Evolutionary conservation across 2,888 invertebrate species (phyloP), one percentile per base, ranked within the genome.

Genomic region (Drosophila algonquin): DNA sequence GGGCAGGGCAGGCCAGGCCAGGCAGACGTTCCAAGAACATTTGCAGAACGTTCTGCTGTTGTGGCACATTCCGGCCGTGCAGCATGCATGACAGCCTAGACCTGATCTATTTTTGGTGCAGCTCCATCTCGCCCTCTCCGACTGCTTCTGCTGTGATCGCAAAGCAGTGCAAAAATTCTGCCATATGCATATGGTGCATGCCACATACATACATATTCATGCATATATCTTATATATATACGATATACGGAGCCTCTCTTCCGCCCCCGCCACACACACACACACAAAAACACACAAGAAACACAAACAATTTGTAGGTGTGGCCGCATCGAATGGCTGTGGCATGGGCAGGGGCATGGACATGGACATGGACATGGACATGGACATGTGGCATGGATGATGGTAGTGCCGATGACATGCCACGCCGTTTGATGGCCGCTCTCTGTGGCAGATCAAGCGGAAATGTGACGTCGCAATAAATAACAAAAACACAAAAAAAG

Each of bases 401-500:
- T 71, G 71, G 50, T 72, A 54, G 62, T 62, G 73, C 72, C 72
- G 60, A 57, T 65, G 71, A 63, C 73, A 73, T 65, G 52, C 76
- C 63, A 76, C 67, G 40, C 40, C 40, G 40, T 40, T 40, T 90
- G 90, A 87, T 81, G 89, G 88, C 88, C 56, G 65, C 44, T 40
- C 40, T 40, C 40, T 40, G 40, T 87, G 90, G 79, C 90, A 89
- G 84, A 89, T 89, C 79, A 83, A 90, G 90, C 88, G 88, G 90
- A 90, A 89, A 90, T 87, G 87, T 80, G 87, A 89, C 82, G 84
- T 84, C 87, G 81, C 84, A 83, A 83, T 83, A 88, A 84, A 88
- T 86, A 83, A 77, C 87, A 88, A 84, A 40, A 40, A 12, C 14
- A 83, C 79, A 18, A 18, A 18, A 18, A 18, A 18, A 18, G 1